Percentiles rank a stretch among this genome's conserved stretches.
Conservation (phyloP, 2,888 invertebrate genomes). For the Dioctria rufipes region DNA sequence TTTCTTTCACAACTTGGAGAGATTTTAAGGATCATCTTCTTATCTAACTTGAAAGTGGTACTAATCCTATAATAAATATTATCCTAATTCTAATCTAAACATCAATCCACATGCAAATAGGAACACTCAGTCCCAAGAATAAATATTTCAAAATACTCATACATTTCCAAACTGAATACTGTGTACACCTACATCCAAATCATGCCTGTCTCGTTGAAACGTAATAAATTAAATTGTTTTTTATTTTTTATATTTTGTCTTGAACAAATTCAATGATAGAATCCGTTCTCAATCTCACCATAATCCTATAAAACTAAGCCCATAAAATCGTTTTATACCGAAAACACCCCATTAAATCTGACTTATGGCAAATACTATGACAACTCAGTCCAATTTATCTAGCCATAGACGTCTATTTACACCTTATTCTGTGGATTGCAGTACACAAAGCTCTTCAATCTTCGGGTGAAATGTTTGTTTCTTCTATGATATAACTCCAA, state of each 20-base stretch:
- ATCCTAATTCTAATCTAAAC: no score
- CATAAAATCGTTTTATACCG: background rate
- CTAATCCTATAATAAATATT: no score
- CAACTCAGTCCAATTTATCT: conserved; percentile 12
- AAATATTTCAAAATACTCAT: no score
- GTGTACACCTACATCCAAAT: no score
- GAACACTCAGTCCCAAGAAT: no score
- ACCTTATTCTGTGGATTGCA: conserved; percentile 1
- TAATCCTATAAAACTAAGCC: background rate
- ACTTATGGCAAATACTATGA: conserved; percentile 13
- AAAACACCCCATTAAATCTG: conserved; percentile 2
- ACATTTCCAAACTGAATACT: no score
- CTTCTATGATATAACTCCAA: conserved; percentile 4
- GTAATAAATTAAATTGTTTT: no score
- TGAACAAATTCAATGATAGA: background rate
- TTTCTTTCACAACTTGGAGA: no score
- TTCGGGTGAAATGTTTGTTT: background rate
- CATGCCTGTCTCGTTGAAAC: no score
- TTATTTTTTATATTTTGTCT: background rate
- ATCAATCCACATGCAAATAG: no score
- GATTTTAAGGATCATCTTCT: no score
- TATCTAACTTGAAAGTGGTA: no score
- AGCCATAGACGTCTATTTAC: conserved; percentile 18
- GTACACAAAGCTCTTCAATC: background rate
- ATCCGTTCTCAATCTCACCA: background rate